Evolutionary conservation across 1,140 invertebrate genomes (phyloP), one percentile per base, ranked within the genome.

Genomic region (Kradibia gibbosae): DNA sequence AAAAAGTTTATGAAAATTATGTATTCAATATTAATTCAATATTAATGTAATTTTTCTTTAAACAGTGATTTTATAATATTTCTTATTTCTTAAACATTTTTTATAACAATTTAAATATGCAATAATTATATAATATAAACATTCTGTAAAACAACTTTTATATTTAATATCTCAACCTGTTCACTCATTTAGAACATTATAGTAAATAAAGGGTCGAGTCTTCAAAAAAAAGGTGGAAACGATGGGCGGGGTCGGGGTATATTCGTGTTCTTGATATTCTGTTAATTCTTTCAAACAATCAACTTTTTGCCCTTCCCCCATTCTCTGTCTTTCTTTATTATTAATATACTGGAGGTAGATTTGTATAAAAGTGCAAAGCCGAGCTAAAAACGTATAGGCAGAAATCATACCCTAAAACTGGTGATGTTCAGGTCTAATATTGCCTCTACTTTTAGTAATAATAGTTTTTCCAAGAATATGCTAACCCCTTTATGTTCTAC

Each of bases 221-320:
- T 31, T 0, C 0, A 36, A 82, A 67, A 70, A 78, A 57, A 34
- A 42, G 25, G 72, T 72, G 36, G 10, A 72, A 50, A 72, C 48
- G 78, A 55, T 79, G 50, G 78, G 50, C 34, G 20, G 55, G 73
- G 67, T 78, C 65, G 78, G 15, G 2, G n/a, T 39, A 48, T 20
- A 36, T 39, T 53, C 34, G 76, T 67, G 50, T 57, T 48, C 53
- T 42, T 71, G 48, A 31, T 25, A 60, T 72, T 73, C 83, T 53
- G 67, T 67, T 82, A 81, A 79, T 79, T 81, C 80, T 85, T 81
- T 76, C 73, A 39, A 67, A 62, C 71, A 83, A 83, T 83, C 78
- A 83, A 81, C 50, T 83, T 81, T 83, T 83, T 81, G 39, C 55
- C 31, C 17, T 20, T 8, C 72, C 73, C 31, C 17, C n/a, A 28